phyloP scores from a whole-genome alignment of 92 coral and sea anemone species.

The Pocillopora grandis region DNA sequence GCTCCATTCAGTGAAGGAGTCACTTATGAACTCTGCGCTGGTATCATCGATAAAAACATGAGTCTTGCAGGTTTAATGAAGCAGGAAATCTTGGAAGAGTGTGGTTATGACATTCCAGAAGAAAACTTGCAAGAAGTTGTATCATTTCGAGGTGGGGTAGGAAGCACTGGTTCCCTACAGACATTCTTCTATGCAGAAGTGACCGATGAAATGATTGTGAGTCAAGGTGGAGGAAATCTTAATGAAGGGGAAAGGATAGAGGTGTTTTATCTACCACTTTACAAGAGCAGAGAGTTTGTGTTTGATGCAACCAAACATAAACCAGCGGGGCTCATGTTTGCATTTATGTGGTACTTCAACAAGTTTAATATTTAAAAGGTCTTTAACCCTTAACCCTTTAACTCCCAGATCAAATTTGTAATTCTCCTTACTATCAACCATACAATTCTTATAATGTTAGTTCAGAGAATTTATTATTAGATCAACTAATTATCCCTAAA shows the following conservation, averaged over 20 bases:
- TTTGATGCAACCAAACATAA: constrained; percentile 79
- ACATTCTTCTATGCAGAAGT: constrained; percentile 90
- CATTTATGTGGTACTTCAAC: constrained; percentile 93
- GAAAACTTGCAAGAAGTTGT: constrained; percentile 68
- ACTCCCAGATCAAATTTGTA: too few relatives aligned
- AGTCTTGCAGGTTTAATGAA: constrained; percentile 72
- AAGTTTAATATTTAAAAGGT: constrained; percentile 47
- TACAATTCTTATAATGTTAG: too few relatives aligned
- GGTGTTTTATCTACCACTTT: constrained; percentile 82
- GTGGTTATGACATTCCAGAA: constrained; percentile 97
- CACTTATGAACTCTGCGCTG: constrained; percentile 98
- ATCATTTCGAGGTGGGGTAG: constrained; percentile 78
- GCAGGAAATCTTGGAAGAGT: constrained; percentile 94
- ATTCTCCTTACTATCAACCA: too few relatives aligned
- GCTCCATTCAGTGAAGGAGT: constrained; percentile 78
- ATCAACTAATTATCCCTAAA: too few relatives aligned
- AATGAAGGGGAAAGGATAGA: constrained; percentile 93
- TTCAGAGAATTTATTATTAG: too few relatives aligned
- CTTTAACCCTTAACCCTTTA: too few relatives aligned
- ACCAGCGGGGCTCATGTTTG: constrained; percentile 86
- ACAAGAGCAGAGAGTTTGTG: constrained; percentile 77
- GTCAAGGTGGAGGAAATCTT: constrained; percentile 80
- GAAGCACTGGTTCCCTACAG: constrained; percentile 79
- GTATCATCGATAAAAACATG: constrained; percentile 87
- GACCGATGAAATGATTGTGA: constrained; percentile 82